Conservation (phyloP, 2,797 vertebrate species). For the Sciurus vulgaris region DNA sequence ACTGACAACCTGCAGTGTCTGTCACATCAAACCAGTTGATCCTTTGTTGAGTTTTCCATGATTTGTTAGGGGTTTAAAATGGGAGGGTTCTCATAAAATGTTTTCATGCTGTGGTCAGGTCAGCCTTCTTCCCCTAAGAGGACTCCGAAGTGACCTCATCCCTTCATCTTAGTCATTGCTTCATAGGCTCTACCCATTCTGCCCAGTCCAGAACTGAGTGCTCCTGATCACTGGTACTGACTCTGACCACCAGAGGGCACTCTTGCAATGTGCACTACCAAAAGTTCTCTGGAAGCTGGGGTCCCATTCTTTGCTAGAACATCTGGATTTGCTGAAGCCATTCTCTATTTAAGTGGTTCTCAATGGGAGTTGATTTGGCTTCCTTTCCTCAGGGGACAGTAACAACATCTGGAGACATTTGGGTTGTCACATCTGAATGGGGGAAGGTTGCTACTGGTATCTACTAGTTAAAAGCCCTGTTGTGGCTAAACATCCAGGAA, state of each 20-base stretch:
- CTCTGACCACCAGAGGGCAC: conserved; percentile 69
- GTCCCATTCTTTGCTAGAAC: not conserved
- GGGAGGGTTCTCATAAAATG: not conserved
- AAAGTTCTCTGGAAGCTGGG: not conserved
- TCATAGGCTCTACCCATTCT: not conserved
- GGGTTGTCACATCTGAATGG: not conserved
- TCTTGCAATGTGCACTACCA: not conserved
- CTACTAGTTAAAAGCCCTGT: not conserved
- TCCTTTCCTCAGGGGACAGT: not conserved
- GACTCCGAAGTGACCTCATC: not conserved
- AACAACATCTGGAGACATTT: not conserved
- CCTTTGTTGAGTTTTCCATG: not conserved
- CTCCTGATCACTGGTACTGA: fast-evolving
- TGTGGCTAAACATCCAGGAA: not conserved
- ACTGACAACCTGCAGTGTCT: not conserved
- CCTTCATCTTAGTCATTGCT: not conserved
- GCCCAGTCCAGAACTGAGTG: not conserved
- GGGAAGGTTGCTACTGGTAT: not conserved
- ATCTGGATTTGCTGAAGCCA: not conserved
- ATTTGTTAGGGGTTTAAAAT: not conserved
- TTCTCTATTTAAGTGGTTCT: not conserved
- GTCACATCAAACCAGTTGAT: not conserved
- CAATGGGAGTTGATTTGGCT: not conserved
- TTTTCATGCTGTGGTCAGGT: not conserved
- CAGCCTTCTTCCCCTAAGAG: not conserved